These are phyloP conservation scores for Toxonevra muliebris DNA, from an alignment of 2,888 invertebrate species.

Conservation along the genomic window DNA sequence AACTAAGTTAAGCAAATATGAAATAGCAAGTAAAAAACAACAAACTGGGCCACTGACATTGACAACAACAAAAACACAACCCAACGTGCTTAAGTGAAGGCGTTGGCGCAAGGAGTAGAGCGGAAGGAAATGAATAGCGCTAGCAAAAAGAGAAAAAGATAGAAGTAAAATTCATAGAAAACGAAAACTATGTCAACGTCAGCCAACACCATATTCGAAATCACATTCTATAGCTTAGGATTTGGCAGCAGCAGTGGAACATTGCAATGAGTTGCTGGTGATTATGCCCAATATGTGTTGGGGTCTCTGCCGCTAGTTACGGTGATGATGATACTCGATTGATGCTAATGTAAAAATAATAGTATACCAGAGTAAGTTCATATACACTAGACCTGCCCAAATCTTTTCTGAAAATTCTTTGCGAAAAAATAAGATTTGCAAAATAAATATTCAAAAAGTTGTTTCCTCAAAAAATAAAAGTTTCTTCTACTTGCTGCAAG, in stretches of 20 bases:
- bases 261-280: background rate
- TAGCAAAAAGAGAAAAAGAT: constrained; percentile 2
- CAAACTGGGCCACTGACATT: constrained; percentile 32
- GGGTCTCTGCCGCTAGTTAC: too few relatives aligned
- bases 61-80: constrained; percentile 8
- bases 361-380: constrained; percentile 21
- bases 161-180: background rate
- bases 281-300: too few relatives aligned
- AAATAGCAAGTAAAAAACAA: constrained; percentile 3
- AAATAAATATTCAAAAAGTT: too few relatives aligned
- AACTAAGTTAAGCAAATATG: background rate
- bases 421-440: constrained; percentile 32
- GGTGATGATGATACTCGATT: constrained; percentile 18
- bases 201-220: constrained; percentile 19
- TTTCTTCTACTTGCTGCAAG: too few relatives aligned
- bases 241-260: background rate
- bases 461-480: too few relatives aligned
- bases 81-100: background rate
- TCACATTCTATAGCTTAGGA: background rate
- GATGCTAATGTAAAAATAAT: constrained; percentile 54
- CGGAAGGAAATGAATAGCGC: constrained; percentile 6
- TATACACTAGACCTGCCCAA: too few relatives aligned
- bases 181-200: constrained; percentile 28
- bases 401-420: too few relatives aligned
- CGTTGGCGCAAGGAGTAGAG: background rate